These are phyloP conservation scores for Megalops atlanticus DNA, from an alignment of 2,113 vertebrate species.

Conservation along the genomic window DNA sequence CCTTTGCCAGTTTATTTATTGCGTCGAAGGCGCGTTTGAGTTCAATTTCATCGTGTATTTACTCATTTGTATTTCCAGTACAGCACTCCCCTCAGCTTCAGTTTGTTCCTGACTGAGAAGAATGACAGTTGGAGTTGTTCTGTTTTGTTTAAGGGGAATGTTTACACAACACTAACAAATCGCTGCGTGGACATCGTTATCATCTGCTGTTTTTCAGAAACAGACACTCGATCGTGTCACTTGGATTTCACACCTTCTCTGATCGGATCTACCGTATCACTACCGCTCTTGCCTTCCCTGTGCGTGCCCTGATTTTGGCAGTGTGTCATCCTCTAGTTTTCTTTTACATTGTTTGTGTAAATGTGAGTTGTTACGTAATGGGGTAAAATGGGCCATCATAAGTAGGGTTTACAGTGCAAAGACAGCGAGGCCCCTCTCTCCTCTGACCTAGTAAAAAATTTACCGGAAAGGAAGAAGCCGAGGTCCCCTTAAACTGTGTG, in stretches of 20 bases:
- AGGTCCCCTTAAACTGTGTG: too few relatives aligned
- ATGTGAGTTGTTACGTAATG: background rate
- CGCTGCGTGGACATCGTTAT: background rate
- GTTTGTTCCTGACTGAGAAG: background rate
- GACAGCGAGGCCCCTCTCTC: background rate
- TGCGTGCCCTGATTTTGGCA: background rate
- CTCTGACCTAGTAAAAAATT: background rate
- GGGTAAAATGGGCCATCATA: background rate
- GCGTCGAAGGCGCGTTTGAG: background rate
- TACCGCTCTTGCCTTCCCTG: background rate
- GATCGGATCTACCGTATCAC: background rate
- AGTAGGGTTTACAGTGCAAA: background rate
- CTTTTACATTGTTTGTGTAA: background rate
- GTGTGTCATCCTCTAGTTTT: background rate
- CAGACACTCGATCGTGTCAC: background rate
- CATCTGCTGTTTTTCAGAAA: background rate
- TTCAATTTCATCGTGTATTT: constrained; percentile 25
- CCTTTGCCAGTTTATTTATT: constrained; percentile 14
- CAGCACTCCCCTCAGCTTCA: background rate
- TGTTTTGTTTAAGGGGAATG: background rate
- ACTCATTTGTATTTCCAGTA: background rate
- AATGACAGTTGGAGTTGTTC: background rate
- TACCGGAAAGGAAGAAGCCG: background rate
- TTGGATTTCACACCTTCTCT: background rate
- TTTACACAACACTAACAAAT: background rate